Percentiles rank a stretch among this genome's conserved stretches.
Evolutionary conservation across 1,140 invertebrate genomes (phyloP).

Genomic region (Yoshiicerus persimilis): DNA sequence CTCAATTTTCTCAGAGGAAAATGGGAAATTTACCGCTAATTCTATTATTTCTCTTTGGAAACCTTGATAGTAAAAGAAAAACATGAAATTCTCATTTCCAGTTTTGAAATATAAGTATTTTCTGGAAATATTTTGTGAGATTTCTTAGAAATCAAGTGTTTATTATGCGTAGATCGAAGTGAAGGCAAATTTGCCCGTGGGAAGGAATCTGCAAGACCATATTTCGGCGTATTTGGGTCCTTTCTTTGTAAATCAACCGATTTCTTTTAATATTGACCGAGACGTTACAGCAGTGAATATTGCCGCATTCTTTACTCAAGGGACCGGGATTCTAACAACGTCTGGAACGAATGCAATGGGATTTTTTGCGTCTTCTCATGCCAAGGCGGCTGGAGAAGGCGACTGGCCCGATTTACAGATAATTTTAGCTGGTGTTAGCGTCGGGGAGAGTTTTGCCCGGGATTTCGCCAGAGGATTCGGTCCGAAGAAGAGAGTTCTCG

Average conservation of each 20-base stretch:
- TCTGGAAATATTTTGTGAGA: too few relatives aligned
- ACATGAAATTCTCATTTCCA: too few relatives aligned
- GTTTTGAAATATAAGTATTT: too few relatives aligned
- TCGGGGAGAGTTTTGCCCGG: not conserved
- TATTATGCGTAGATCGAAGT: constrained; percentile 41
- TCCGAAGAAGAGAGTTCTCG: not conserved
- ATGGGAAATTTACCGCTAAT: too few relatives aligned
- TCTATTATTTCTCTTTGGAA: too few relatives aligned
- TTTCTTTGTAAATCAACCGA: constrained; percentile 21
- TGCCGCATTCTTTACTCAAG: not conserved
- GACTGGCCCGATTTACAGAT: constrained; percentile 42
- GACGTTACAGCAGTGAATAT: not conserved
- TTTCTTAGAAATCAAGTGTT: not conserved
- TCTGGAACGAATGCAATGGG: constrained; percentile 31
- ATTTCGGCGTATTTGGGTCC: constrained; percentile 38
- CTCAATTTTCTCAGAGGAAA: too few relatives aligned
- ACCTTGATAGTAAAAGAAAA: too few relatives aligned
- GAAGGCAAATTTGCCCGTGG: constrained; percentile 54
- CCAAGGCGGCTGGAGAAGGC: not conserved
- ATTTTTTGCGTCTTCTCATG: constrained; percentile 23
- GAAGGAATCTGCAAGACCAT: constrained; percentile 57
- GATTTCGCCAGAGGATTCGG: constrained; percentile 27
- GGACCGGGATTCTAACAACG: constrained; percentile 29
- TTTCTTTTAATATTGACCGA: not conserved
- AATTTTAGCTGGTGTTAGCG: not conserved